Conservation (phyloP, 2,797 vertebrate genomes). For the Enteromius anoplus region DNA sequence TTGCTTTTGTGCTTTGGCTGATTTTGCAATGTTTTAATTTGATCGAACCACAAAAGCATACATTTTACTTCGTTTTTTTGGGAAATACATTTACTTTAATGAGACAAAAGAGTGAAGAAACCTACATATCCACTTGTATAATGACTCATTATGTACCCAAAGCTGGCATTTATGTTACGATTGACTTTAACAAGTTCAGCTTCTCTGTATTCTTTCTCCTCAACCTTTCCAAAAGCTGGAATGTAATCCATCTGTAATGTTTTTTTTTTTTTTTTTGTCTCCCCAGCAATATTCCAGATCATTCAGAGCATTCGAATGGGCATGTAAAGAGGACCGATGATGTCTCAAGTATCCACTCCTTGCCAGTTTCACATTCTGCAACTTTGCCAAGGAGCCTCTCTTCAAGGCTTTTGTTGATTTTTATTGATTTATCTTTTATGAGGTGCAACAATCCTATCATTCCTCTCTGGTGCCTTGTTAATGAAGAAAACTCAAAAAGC, state of each 20-base stretch:
- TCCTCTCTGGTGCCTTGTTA: conserved; percentile 54
- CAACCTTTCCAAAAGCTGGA: background rate
- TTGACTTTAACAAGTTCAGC: background rate
- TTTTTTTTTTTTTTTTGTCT: conserved; percentile 17
- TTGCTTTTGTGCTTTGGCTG: conserved; percentile 9
- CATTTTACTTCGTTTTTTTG: background rate
- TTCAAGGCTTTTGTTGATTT: conserved; percentile 37
- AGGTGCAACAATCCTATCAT: conserved; percentile 23
- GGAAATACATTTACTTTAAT: background rate
- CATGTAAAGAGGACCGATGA: conserved; percentile 66
- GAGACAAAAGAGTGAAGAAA: background rate
- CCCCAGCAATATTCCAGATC: conserved; percentile 82
- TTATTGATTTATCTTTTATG: conserved; percentile 33
- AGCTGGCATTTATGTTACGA: background rate
- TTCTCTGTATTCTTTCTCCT: conserved; percentile 1
- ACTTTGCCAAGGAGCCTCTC: conserved; percentile 32
- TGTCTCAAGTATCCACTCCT: conserved; percentile 11
- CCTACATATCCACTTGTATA: background rate
- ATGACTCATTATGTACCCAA: background rate
- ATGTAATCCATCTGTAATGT: conserved; percentile 14
- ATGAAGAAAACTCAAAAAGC: conserved; percentile 35
- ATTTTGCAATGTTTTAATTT: conserved; percentile 38
- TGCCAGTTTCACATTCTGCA: conserved; percentile 13
- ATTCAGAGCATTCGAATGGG: conserved; percentile 84
- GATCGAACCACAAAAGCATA: conserved; percentile 4